Conservation (phyloP, 1,140 invertebrate genomes). For the Cylas formicarius region DNA sequence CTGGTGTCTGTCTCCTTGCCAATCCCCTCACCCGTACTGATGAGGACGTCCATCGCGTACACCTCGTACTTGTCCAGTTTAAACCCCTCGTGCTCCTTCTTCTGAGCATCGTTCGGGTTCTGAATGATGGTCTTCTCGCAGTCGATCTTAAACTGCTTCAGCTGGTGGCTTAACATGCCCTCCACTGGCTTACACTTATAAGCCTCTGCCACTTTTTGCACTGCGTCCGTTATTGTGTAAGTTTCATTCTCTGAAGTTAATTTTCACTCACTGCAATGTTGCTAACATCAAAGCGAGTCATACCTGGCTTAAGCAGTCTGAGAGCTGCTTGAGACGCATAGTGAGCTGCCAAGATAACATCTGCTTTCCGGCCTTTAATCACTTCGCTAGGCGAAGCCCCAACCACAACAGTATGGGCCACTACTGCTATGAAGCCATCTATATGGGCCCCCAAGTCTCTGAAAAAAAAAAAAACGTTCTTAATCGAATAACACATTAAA, state of each 20-base stretch:
- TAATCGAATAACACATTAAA: neutral
- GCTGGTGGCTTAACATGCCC: constrained; percentile 96
- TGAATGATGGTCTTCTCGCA: constrained; percentile 99
- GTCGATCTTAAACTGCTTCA: constrained; percentile 95
- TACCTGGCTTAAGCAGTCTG: constrained; percentile 82
- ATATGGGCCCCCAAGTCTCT: constrained; percentile 97
- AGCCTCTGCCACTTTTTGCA: constrained; percentile 86
- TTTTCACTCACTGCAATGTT: too few relatives aligned
- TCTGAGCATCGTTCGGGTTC: constrained; percentile 87
- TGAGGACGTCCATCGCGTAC: constrained; percentile 95
- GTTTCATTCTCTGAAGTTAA: too few relatives aligned
- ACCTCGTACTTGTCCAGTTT: constrained; percentile 96
- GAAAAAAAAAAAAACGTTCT: constrained; percentile 36
- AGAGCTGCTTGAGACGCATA: constrained; percentile 91
- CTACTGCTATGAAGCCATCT: constrained; percentile 98
- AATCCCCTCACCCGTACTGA: constrained; percentile 84
- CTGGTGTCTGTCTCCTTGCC: constrained; percentile 87
- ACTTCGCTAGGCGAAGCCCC: constrained; percentile 60
- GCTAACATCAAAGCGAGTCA: too few relatives aligned
- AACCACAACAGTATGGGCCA: constrained; percentile 91
- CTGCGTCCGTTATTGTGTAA: constrained; percentile 84
- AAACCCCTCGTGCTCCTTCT: constrained; percentile 96
- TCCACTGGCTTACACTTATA: constrained; percentile 97
- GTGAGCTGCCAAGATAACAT: constrained; percentile 92
- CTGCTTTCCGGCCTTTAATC: constrained; percentile 67